Evolutionary conservation across 2,113 vertebrate species (phyloP).

Genomic region (Capreolus pygargus): DNA sequence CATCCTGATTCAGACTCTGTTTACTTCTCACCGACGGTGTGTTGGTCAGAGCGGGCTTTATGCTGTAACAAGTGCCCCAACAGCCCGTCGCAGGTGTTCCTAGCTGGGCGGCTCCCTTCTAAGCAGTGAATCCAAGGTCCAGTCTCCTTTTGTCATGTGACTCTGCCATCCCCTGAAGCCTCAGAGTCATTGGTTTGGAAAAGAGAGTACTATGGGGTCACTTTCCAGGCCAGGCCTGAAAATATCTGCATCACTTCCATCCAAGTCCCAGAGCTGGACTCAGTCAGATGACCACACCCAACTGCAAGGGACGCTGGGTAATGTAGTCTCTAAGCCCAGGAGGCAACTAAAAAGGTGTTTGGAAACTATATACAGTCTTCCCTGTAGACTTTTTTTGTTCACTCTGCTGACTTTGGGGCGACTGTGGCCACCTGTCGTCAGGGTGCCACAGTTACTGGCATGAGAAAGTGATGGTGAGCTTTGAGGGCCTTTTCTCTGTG

Average conservation of each 20-base stretch:
- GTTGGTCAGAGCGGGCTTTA: neutral
- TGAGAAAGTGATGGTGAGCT: neutral
- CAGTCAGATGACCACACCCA: neutral
- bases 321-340: neutral
- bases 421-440: neutral
- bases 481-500: neutral
- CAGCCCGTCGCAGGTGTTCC: neutral
- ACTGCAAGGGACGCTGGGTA: neutral
- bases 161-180: neutral
- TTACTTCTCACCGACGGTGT: neutral
- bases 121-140: neutral
- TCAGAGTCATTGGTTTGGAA: neutral
- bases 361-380: neutral
- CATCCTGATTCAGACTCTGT: neutral
- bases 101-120: neutral
- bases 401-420: neutral
- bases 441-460: neutral
- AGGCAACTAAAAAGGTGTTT: neutral
- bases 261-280: neutral
- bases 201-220: too few species aligned
- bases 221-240: neutral
- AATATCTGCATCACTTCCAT: neutral
- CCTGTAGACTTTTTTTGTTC: neutral
- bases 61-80: neutral
- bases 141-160: neutral